These are phyloP conservation scores for Xiphias gladius DNA, from an alignment of 2,113 vertebrate genomes.

Conservation along the genomic window DNA sequence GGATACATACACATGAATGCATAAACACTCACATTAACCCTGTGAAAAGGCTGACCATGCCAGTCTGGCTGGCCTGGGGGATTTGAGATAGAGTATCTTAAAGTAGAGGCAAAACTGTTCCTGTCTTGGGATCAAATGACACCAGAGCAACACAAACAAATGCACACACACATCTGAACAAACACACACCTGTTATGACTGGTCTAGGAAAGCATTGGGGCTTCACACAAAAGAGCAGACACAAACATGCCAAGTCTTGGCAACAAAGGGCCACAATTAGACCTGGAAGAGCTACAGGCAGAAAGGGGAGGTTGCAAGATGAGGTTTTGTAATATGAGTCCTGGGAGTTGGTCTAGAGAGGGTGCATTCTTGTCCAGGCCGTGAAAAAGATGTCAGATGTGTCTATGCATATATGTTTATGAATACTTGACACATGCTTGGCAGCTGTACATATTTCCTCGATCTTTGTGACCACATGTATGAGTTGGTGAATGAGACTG, in stretches of 20 bases:
- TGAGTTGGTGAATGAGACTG: slow-evolving; percentile 15
- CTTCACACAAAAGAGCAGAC: slow-evolving; percentile 38
- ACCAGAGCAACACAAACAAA: slow-evolving; percentile 36
- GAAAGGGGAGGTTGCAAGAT: slow-evolving; percentile 17
- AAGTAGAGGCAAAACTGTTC: slow-evolving; percentile 36
- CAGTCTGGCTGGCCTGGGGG: background rate
- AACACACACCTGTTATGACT: slow-evolving; percentile 50
- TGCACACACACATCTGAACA: slow-evolving; percentile 1
- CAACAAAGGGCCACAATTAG: slow-evolving; percentile 46
- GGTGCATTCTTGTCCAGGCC: slow-evolving; percentile 4
- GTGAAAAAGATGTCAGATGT: slow-evolving; percentile 9
- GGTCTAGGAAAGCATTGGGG: slow-evolving; percentile 15
- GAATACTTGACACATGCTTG: background rate
- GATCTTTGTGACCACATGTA: background rate
- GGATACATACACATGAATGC: slow-evolving; percentile 15
- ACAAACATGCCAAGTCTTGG: slow-evolving; percentile 48
- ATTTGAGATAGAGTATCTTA: slow-evolving; percentile 6
- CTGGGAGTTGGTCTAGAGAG: background rate
- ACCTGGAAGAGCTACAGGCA: slow-evolving; percentile 35
- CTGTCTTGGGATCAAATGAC: slow-evolving; percentile 28
- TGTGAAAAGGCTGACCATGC: slow-evolving; percentile 36
- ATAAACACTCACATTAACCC: background rate
- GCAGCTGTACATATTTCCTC: background rate
- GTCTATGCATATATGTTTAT: background rate
- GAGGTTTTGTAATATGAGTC: slow-evolving; percentile 37